Conservation (phyloP, 2,888 invertebrate genomes). For the Galerucella calmariensis region DNA sequence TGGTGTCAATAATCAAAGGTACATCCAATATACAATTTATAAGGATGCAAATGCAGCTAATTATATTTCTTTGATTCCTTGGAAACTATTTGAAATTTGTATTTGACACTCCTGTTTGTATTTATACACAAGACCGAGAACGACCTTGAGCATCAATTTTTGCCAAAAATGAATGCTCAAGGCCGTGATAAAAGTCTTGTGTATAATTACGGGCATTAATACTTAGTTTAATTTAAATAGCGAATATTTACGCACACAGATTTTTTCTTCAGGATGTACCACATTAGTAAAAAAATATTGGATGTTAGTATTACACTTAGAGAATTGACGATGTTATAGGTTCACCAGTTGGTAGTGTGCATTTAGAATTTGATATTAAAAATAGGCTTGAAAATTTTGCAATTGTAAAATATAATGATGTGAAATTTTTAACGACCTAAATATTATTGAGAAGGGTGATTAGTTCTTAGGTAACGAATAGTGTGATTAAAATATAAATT, state of each 20-base stretch:
- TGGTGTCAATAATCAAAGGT: slow-evolving; percentile 13
- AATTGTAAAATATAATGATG: slow-evolving; percentile 13
- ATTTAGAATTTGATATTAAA: slow-evolving; percentile 31
- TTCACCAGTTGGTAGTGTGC: slow-evolving; percentile 30
- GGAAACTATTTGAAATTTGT: too few species aligned
- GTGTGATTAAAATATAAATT: slow-evolving; percentile 22
- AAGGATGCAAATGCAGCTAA: neutral
- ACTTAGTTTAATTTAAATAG: neutral
- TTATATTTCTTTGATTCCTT: too few species aligned
- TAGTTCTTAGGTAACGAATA: slow-evolving; percentile 26
- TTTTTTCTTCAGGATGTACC: slow-evolving; percentile 4
- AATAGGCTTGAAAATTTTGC: slow-evolving; percentile 23
- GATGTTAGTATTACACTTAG: slow-evolving; percentile 33
- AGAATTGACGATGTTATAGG: slow-evolving; percentile 32
- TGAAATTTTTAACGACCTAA: slow-evolving; percentile 11
- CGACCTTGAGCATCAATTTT: too few species aligned
- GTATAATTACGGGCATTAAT: neutral
- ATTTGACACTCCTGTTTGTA: too few species aligned
- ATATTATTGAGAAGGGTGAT: slow-evolving; percentile 23
- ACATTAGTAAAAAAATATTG: slow-evolving; percentile 21
- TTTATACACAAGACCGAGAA: too few species aligned
- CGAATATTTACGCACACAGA: too few species aligned
- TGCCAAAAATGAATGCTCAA: too few species aligned
- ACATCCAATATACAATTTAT: neutral
- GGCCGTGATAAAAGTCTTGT: too few species aligned